Conservation (phyloP, 1,140 invertebrate genomes). For the Triops cancriformis region DNA sequence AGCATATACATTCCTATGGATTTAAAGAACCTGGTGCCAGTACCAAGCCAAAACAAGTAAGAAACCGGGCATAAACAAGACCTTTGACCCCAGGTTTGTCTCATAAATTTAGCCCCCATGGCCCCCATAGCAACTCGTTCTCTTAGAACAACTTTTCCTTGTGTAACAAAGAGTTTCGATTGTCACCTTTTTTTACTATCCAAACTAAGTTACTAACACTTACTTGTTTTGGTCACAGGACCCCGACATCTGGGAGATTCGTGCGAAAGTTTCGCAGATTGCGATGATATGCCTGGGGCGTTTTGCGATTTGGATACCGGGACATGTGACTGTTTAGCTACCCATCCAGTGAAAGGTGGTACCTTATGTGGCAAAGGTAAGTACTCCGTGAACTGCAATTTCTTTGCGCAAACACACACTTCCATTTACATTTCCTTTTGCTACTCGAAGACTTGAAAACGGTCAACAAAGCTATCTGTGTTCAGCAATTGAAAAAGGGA, state of each 20-base stretch:
- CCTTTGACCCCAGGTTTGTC: neutral
- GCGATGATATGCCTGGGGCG: constrained; percentile 2
- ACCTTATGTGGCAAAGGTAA: constrained; percentile 27
- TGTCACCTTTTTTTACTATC: no score
- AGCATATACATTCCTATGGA: neutral
- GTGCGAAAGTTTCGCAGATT: constrained; percentile 8
- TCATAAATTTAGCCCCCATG: neutral
- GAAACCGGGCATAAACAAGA: neutral
- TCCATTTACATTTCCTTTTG: neutral
- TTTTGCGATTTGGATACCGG: constrained; percentile 14
- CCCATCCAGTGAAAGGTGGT: constrained; percentile 19
- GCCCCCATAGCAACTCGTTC: neutral
- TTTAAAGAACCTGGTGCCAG: neutral
- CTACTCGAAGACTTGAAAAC: neutral
- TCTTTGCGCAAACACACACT: neutral
- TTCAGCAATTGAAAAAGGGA: neutral
- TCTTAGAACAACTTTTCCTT: no score
- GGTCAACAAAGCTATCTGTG: neutral
- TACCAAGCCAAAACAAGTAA: neutral
- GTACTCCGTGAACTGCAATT: neutral
- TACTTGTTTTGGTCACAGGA: neutral
- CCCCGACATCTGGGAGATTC: neutral
- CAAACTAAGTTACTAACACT: neutral
- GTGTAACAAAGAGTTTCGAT: no score
- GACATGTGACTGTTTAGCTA: constrained; percentile 12